phyloP scores from a whole-genome alignment of 2,888 invertebrate species.

The Tuberolachnus salignus region DNA sequence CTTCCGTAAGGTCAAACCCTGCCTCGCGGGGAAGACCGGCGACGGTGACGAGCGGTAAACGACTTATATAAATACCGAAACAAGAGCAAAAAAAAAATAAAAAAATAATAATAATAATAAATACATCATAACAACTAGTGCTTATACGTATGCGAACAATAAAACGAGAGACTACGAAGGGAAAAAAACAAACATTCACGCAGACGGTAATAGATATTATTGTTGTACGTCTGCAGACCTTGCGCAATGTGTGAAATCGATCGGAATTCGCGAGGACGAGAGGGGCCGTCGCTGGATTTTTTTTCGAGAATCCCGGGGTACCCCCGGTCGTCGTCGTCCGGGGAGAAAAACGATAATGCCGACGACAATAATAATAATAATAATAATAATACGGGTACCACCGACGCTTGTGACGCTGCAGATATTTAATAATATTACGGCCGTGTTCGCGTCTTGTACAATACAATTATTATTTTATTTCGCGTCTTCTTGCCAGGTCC shows the following conservation, averaged over 20 bases:
- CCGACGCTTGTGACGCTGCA: too few species aligned
- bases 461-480: background rate
- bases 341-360: background rate
- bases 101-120: background rate
- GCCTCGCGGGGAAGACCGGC: conserved; percentile 9
- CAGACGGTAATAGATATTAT: background rate
- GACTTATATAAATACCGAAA: background rate
- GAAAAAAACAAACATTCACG: conserved; percentile 6
- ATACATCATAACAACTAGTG: background rate
- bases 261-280: conserved; percentile 34
- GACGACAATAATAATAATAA: background rate
- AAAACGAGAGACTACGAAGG: background rate
- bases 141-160: too few species aligned
- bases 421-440: too few species aligned
- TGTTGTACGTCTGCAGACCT: background rate
- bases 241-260: background rate
- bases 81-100: conserved; percentile 13
- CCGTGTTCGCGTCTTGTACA: background rate
- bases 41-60: background rate
- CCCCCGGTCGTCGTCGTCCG: too few species aligned
- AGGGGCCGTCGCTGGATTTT: conserved; percentile 3
- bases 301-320: too few species aligned
- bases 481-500: background rate
- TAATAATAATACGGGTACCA: too few species aligned
- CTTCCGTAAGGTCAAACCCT: conserved; percentile 15